A percentile compares a stretch with the other conserved stretches of the same genome.
phyloP scores from a whole-genome alignment of 2,888 invertebrate genomes.

The Drosophila gaucha region DNA sequence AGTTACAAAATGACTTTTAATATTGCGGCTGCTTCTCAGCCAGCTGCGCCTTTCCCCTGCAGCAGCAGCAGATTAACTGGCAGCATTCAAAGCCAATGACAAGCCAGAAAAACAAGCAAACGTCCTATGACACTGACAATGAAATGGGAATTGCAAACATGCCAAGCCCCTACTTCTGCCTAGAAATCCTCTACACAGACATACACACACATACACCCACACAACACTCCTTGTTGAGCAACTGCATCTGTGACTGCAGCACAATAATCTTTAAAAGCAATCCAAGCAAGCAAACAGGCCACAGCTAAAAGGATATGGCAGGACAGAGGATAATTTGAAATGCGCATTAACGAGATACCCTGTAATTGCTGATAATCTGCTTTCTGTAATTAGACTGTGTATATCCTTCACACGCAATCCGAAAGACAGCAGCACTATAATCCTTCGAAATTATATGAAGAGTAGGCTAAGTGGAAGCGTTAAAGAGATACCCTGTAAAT shows the following conservation, averaged over 20 bases:
- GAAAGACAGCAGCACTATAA: neutral
- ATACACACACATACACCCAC: neutral
- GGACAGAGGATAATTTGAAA: neutral
- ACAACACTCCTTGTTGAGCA: conserved; percentile 23
- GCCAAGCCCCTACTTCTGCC: conserved; percentile 12
- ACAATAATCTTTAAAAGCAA: conserved; percentile 59
- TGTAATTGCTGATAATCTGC: conserved; percentile 10
- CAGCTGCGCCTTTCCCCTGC: conserved; percentile 16
- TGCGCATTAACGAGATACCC: conserved; percentile 15
- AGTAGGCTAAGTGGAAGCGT: neutral
- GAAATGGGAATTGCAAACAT: conserved; percentile 73
- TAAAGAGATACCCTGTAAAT: neutral
- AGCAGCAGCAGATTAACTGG: conserved; percentile 54
- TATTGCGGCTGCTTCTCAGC: conserved; percentile 28
- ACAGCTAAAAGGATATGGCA: conserved; percentile 33
- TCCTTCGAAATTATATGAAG: neutral
- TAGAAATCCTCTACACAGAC: conserved; percentile 8
- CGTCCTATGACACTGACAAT: conserved; percentile 75
- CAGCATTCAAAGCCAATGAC: conserved; percentile 65
- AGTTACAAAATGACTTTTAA: conserved; percentile 44
- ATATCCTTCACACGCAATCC: neutral
- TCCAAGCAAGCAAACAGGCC: conserved; percentile 37
- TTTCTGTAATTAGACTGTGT: neutral
- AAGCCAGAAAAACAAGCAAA: conserved; percentile 39
- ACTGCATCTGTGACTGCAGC: conserved; percentile 42